Evolutionary conservation across 2,888 invertebrate species (phyloP), one percentile per base, ranked within the genome.

Genomic region (Tinea semifulvella): DNA sequence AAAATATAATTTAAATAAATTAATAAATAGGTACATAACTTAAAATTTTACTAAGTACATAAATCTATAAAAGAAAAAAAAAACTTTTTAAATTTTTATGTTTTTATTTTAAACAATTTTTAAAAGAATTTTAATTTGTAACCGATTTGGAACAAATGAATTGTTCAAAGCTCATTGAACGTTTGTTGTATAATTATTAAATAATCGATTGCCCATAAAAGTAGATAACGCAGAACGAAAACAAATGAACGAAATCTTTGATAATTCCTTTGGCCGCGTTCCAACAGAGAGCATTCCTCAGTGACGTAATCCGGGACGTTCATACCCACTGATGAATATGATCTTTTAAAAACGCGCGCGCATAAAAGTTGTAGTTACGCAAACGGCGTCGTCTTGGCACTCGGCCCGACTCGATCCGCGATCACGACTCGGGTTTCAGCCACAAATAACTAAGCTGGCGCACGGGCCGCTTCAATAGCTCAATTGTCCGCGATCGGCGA

Each of bases 381-480:
- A 77, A 79, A 75, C 69, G 57, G 57, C 54, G 57, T 55, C 42
- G 42, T 14, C 36, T 72, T 81, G 80, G 80, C 80, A 76, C 57
- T 59, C 67, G 63, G 73, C 77, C 80, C 77, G 63, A 65, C 57
- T 44, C 60, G 40, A 8, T 6, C 22, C 40, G 42, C 66, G 65
- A 64, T 65, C 68, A 60, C 76, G 70, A 64, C 76, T 80, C 79
- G 72, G 68, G 69, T 80, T 80, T 71, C 79, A 45, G 57, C 74
- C 70, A 66, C 77, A 80, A 80, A 81, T 80, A 80, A 80, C 67
- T 69, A 35, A 70, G 74, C 64, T 70, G 67, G 68, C 56, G 54
- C 52, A 58, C 46, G 49, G 48, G 58, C 51, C 53, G 44, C 53
- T 51, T 50, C 50, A 49, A 49, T 54, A 49, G 47, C 49, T 51